Base-by-base conservation (phyloP, 2,113 vertebrate genomes). In the Syngnathus typhle region DNA sequence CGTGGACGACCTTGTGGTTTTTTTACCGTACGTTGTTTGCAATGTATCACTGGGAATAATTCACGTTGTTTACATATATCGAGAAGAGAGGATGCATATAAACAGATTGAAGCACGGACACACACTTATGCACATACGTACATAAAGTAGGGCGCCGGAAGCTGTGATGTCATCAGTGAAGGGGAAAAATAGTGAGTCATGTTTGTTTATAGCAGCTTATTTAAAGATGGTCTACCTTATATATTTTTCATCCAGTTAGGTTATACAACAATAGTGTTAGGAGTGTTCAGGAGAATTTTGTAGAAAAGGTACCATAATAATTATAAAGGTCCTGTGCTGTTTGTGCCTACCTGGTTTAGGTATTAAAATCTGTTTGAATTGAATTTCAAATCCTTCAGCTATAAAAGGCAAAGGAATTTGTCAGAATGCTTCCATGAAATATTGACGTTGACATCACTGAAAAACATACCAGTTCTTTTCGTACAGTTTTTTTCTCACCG, bases 1-100 rank as follows among this genome's bases (percentile, higher is more conserved):
- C 64, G 73, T 83, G 39, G 77, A 44, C 76, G 79, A 85, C 81
- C 76, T 83, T 84, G 80, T 79, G 70, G 3, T 32, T 32, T 32
- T 72, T 85, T 65, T 52, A 68, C 49, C 37, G 71, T 80, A 70
- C 63, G 59, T 60, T 41, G 1, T 44, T 63, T 21, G 15, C 39
- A 64, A 41, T 27, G 13, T 6, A 21, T 60, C 38, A 41, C 60
- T 43, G 37, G 5, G 5, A 12, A 21, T 43, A 11, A 43, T 44
- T 32, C 27, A 32, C 3, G 3, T 32, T 32, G 27, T 32, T 32
- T 19, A 13, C n/a, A 62, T 16, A 36, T 18, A 4, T 32, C 0
- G 27, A 32, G 27, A 32, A 32, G 2, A 32, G 27, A 32, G 27
- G 68, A 67, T 65, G 63, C 43, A 60, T 65, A 58, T 47, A 47